Evolutionary conservation across 2,888 invertebrate genomes (phyloP).

Genomic region (Cataglyphis altisquamis): DNA sequence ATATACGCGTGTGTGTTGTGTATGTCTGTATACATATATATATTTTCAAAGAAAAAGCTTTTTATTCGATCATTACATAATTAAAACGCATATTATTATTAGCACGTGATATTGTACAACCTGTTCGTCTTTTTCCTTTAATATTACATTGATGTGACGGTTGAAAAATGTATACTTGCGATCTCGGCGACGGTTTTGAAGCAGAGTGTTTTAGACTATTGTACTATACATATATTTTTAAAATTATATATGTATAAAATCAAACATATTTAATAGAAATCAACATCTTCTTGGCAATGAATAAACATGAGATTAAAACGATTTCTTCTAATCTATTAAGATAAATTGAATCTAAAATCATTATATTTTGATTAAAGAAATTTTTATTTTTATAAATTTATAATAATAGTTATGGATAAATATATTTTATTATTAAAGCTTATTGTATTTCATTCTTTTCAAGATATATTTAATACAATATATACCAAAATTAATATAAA

Average conservation of each 20-base stretch:
- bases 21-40: conserved; percentile 49
- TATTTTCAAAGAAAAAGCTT: conserved; percentile 74
- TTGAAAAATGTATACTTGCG: conserved; percentile 75
- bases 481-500: conserved; percentile 48
- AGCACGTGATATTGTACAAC: conserved; percentile 81
- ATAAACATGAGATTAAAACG: conserved; percentile 21
- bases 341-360: conserved; percentile 3
- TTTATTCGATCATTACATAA: conserved; percentile 66
- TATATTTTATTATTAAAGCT: neutral
- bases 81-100: conserved; percentile 71
- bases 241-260: neutral
- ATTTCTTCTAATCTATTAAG: neutral
- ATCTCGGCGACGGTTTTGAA: conserved; percentile 72
- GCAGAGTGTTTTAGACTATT: conserved; percentile 79
- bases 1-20: conserved; percentile 22
- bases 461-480: conserved; percentile 5
- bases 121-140: conserved; percentile 73
- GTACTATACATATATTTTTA: neutral
- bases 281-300: conserved; percentile 4
- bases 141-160: conserved; percentile 80
- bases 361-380: conserved; percentile 26
- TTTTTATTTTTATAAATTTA: conserved; percentile 1
- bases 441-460: conserved; percentile 19
- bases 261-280: conserved; percentile 31
- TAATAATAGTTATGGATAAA: conserved; percentile 7